Conservation (phyloP, 2,888 invertebrate species). For the Blera fallax region DNA sequence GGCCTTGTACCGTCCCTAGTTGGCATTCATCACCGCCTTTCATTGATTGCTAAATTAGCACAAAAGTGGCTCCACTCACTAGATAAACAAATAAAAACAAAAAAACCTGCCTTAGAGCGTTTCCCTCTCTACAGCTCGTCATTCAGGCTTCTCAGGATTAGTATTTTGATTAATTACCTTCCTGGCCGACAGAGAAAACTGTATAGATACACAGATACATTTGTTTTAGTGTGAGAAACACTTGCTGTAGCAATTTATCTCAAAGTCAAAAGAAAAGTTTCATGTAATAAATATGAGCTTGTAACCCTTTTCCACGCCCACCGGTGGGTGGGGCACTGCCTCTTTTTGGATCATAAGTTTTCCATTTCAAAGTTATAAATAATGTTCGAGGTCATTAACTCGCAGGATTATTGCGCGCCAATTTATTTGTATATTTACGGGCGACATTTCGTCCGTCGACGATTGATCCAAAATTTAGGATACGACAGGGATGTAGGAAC, state of each 20-base stretch:
- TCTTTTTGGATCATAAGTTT: slow-evolving; percentile 20
- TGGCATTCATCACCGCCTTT: slow-evolving; percentile 15
- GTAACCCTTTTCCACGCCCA: slow-evolving; percentile 1
- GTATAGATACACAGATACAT: background rate
- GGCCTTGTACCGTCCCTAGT: background rate
- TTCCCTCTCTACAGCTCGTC: background rate
- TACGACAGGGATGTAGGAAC: background rate
- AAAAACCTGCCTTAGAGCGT: background rate
- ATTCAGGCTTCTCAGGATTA: background rate
- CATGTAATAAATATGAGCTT: slow-evolving; percentile 2
- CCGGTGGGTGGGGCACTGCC: too few species aligned
- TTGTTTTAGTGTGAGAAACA: background rate
- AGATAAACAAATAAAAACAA: background rate
- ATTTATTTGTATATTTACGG: slow-evolving; percentile 24
- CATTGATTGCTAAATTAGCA: slow-evolving; percentile 31
- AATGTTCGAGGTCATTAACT: slow-evolving; percentile 50
- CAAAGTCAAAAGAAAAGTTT: slow-evolving; percentile 2
- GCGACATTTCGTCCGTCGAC: background rate
- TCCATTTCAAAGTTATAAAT: slow-evolving; percentile 37
- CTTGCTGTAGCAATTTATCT: slow-evolving; percentile 4
- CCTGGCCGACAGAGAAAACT: background rate
- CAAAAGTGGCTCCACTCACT: background rate
- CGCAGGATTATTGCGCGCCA: slow-evolving; percentile 11
- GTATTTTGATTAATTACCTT: slow-evolving; percentile 43
- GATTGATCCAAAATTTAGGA: background rate